Conservation (phyloP, 2,888 invertebrate species). For the Rhabditophanes sp. region DNA sequence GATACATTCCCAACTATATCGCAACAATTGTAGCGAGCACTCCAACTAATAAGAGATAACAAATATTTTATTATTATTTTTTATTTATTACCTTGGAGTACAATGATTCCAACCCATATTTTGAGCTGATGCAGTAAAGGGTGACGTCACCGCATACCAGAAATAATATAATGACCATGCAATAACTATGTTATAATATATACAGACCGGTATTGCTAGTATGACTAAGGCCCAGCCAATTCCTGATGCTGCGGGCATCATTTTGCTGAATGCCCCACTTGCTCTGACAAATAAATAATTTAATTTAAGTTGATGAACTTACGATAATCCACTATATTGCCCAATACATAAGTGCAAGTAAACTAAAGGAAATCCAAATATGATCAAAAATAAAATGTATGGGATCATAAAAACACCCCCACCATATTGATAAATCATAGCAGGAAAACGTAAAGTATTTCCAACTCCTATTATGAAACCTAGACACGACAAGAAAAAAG, state of each 20-base stretch:
- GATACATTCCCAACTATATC: conserved; percentile 18
- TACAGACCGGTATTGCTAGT: conserved; percentile 34
- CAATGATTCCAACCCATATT: too few relatives aligned
- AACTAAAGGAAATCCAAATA: conserved; percentile 40
- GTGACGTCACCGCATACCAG: conserved; percentile 34
- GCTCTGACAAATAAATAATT: too few relatives aligned
- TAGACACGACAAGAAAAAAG: conserved; percentile 37
- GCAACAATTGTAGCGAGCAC: conserved; percentile 26
- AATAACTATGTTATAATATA: conserved; percentile 39
- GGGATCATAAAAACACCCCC: conserved; percentile 2
- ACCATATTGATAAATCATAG: conserved; percentile 13
- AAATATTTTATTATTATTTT: too few relatives aligned
- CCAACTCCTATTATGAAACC: conserved; percentile 42
- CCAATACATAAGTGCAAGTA: conserved; percentile 33
- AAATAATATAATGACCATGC: conserved; percentile 38
- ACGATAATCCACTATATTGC: conserved; percentile 33
- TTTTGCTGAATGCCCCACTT: conserved; percentile 26
- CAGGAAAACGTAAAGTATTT: conserved; percentile 31
- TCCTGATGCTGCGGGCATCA: conserved; percentile 39
- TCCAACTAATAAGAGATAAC: too few relatives aligned
- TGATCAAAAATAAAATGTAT: conserved; percentile 13
- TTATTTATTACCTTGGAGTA: too few relatives aligned
- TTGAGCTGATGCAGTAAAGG: too few relatives aligned
- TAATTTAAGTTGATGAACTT: conserved; percentile 1
- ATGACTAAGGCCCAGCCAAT: conserved; percentile 41